Evolutionary conservation across 2,888 invertebrate species (phyloP), one percentile per base, ranked within the genome.

Genomic region (Smittia aterrima): DNA sequence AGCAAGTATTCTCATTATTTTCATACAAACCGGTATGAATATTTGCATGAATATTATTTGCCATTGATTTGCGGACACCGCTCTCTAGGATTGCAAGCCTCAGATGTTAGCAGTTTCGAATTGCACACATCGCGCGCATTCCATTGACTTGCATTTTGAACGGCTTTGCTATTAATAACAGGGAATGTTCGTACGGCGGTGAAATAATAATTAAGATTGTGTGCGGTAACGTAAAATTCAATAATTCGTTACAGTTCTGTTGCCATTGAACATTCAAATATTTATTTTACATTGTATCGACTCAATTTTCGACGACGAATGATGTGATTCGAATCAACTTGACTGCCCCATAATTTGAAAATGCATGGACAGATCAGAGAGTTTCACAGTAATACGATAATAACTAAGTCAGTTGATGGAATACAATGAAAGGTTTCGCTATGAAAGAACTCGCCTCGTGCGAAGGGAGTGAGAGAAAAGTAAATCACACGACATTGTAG

Each of bases 31-130:
- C 58, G 58, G 58, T 58, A 58, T 58, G 58, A 58, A 58, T 47
- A 58, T 58, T 58, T 58, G 58, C 58, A 58, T 58, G 58, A 58
- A n/a, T 58, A 22, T 58, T 20, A 58, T 58, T n/a, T 58, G 58
- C 58, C n/a, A 20, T 22, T 18, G 18, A 22, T 58, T 58, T 58
- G 18, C 22, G 58, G 58, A 2, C 58, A 22, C 22, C 58, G n/a
- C 58, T 58, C 58, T 58, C 58, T 3, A 22, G 2, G n/a, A n/a
- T 47, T 11, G 47, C 47, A 11, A 6, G 47, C 47, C 32, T 47
- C 47, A 47, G 47, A 47, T 47, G 47, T 47, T 47, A 11, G 47
- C 47, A 47, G n/a, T 47, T 47, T 16, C 47, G 11, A 47, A 32
- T 32, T 32, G 32, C 32, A 32, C 32, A 32, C 32, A 32, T 32